Percentiles rank a stretch among this genome's conserved stretches.
These are phyloP conservation scores for Sinosuthora webbiana DNA, from an alignment of 2,113 vertebrate genomes.

Conservation along the genomic window DNA sequence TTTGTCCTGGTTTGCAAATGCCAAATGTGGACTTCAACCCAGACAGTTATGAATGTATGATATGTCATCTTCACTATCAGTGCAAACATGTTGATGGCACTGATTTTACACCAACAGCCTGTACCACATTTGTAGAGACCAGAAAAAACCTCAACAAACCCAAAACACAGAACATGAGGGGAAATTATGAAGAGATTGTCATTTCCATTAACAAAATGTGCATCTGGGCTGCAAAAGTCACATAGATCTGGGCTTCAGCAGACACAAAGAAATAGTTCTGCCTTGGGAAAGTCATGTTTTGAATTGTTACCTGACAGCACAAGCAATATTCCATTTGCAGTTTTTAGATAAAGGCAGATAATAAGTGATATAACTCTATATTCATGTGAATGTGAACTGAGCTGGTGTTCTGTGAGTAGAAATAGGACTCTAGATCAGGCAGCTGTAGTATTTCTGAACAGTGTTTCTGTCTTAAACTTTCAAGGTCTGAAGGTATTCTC, in stretches of 20 bases:
- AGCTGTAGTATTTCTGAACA: background rate
- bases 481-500: background rate
- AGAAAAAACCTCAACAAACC: background rate
- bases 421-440: background rate
- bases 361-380: background rate
- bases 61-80: background rate
- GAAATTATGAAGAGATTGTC: background rate
- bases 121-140: background rate
- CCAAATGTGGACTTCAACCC: background rate
- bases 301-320: background rate
- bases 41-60: background rate
- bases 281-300: background rate
- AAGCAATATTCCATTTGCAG: background rate
- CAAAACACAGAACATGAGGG: background rate
- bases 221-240: background rate
- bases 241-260: background rate
- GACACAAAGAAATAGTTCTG: background rate
- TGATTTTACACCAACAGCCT: background rate
- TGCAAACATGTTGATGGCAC: background rate
- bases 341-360: slow-evolving; percentile 20
- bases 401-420: background rate
- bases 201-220: background rate
- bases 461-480: background rate
- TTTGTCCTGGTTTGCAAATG: background rate
- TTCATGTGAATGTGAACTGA: background rate